Conservation (phyloP, 2,113 vertebrate genomes). For the Nothobranchius furzeri region DNA sequence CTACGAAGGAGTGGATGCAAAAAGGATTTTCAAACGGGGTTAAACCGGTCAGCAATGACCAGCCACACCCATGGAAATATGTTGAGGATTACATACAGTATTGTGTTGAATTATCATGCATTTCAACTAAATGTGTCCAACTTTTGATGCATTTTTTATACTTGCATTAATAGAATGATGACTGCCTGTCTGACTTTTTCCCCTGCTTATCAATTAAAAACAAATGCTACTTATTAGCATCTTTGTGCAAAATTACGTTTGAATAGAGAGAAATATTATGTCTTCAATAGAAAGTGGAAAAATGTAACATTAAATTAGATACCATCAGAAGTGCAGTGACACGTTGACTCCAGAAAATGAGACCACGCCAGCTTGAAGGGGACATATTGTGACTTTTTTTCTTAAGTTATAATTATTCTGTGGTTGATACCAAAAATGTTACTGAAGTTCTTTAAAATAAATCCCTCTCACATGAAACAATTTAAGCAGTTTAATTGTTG, state of each 20-base stretch:
- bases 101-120: slow-evolving; percentile 24
- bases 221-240: not conserved
- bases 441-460: no score
- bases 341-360: no score
- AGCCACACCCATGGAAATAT: not conserved
- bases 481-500: no score
- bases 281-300: no score
- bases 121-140: not conserved
- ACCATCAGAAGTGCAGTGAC: not conserved
- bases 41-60: slow-evolving; percentile 52
- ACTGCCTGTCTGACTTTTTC: slow-evolving; percentile 3
- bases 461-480: no score
- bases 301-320: no score
- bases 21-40: slow-evolving; percentile 88
- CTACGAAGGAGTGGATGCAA: slow-evolving; percentile 92
- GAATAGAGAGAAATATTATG: no score
- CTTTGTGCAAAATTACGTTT: not conserved
- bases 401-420: no score
- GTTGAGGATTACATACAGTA: slow-evolving; percentile 23
- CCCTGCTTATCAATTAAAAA: not conserved
- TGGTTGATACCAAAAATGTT: no score
- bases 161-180: slow-evolving; percentile 58
- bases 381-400: no score
- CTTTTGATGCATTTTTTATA: slow-evolving; percentile 57
- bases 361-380: no score